These are phyloP conservation scores for Dryocosmus kuriphilus DNA, from an alignment of 2,888 invertebrate genomes.

Conservation along the genomic window DNA sequence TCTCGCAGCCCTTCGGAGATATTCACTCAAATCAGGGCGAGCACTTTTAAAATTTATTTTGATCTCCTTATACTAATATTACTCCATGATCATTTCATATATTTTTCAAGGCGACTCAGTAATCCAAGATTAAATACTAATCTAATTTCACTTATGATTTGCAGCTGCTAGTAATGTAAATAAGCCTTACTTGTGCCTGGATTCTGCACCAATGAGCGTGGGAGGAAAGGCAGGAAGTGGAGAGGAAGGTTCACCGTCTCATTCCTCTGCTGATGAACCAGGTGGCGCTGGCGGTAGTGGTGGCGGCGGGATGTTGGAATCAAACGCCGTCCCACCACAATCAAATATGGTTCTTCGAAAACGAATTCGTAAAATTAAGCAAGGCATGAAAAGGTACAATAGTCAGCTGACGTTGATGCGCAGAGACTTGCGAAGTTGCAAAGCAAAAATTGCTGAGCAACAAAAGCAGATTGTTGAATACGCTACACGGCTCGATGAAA, in stretches of 20 bases:
- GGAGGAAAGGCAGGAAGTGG: constrained; percentile 78
- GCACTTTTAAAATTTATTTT: too few relatives aligned
- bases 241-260: constrained; percentile 77
- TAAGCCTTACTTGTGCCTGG: constrained; percentile 74
- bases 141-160: constrained; percentile 44
- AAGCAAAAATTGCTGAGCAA: constrained; percentile 90
- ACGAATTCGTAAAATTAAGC: constrained; percentile 91
- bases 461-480: constrained; percentile 91
- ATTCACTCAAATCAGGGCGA: too few relatives aligned
- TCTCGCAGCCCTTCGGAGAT: too few relatives aligned
- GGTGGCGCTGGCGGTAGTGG: constrained; percentile 1
- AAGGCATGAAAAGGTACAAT: constrained; percentile 93
- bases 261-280: constrained; percentile 78
- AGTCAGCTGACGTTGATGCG: constrained; percentile 89
- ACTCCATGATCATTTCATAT: too few relatives aligned
- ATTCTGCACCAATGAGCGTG: constrained; percentile 79
- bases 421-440: constrained; percentile 88
- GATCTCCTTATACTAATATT: too few relatives aligned
- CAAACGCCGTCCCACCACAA: constrained; percentile 80
- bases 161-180: constrained; percentile 71
- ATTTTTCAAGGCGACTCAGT: background rate
- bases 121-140: background rate
- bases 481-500: constrained; percentile 91
- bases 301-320: constrained; percentile 62
- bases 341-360: constrained; percentile 92